These are phyloP conservation scores for Peribatodes rhomboidaria DNA, from an alignment of 2,888 invertebrate species.

Conservation along the genomic window DNA sequence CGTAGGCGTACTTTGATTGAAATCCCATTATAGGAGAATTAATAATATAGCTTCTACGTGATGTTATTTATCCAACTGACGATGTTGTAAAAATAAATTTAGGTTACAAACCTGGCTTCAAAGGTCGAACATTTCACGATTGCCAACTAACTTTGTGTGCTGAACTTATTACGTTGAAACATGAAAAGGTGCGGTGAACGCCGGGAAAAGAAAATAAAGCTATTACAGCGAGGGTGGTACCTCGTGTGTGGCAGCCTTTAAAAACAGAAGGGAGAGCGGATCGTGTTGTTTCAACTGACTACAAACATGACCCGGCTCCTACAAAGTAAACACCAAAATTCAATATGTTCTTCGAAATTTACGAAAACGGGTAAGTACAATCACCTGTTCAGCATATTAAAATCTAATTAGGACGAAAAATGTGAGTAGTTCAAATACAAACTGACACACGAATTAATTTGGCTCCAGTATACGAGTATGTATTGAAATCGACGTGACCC, in stretches of 20 bases:
- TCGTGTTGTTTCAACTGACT: slow-evolving; percentile 65
- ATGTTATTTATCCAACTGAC: slow-evolving; percentile 43
- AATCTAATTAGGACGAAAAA: slow-evolving; percentile 52
- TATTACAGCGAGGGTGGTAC: slow-evolving; percentile 50
- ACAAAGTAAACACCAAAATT: slow-evolving; percentile 54
- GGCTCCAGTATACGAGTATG: slow-evolving; percentile 46
- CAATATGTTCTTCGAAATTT: slow-evolving; percentile 36
- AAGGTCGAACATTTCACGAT: slow-evolving; percentile 47
- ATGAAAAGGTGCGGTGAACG: slow-evolving; percentile 55
- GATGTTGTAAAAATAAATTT: slow-evolving; percentile 29
- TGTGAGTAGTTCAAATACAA: background rate
- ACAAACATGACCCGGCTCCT: slow-evolving; percentile 48
- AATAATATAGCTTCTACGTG: slow-evolving; percentile 31
- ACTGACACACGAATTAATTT: slow-evolving; percentile 54
- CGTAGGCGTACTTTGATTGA: slow-evolving; percentile 17
- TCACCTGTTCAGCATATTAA: slow-evolving; percentile 50
- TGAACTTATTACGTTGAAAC: slow-evolving; percentile 52
- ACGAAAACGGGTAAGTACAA: slow-evolving; percentile 43
- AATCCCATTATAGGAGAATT: slow-evolving; percentile 16
- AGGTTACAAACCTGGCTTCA: slow-evolving; percentile 47
- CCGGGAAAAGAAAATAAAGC: slow-evolving; percentile 64
- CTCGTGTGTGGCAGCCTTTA: slow-evolving; percentile 64
- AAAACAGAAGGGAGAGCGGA: slow-evolving; percentile 54
- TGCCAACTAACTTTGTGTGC: slow-evolving; percentile 44
- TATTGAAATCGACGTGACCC: slow-evolving; percentile 79